Conservation (phyloP, 2,888 invertebrate species). For the Nycteola revayana region DNA sequence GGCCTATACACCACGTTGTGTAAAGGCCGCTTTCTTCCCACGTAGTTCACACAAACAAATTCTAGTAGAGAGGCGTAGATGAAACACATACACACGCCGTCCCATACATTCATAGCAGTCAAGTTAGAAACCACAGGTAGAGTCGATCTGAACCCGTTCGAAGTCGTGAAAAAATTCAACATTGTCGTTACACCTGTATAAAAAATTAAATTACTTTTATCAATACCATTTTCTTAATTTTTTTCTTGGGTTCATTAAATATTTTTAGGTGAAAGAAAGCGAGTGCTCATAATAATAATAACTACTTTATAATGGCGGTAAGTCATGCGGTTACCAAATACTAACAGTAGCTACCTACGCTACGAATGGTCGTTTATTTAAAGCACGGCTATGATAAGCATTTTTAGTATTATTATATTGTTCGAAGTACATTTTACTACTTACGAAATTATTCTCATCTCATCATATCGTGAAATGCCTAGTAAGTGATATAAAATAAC, state of each 20-base stretch:
- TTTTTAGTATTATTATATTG: too few relatives aligned
- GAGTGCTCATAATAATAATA: constrained; percentile 22
- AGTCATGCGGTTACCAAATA: constrained; percentile 19
- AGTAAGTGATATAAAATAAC: too few relatives aligned
- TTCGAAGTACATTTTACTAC: too few relatives aligned
- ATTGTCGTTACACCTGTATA: constrained; percentile 95
- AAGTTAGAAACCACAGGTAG: constrained; percentile 96
- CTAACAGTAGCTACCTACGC: neutral
- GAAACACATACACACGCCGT: constrained; percentile 98
- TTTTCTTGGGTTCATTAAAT: too few relatives aligned
- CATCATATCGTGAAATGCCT: too few relatives aligned
- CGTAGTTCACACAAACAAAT: constrained; percentile 97
- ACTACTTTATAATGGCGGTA: constrained; percentile 9
- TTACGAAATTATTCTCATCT: too few relatives aligned
- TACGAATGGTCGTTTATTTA: too few relatives aligned
- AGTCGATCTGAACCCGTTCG: constrained; percentile 95
- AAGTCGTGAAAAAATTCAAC: constrained; percentile 99
- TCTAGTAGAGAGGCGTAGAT: constrained; percentile 96
- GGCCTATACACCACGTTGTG: constrained; percentile 95
- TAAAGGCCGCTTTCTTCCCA: constrained; percentile 93
- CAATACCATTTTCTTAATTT: too few relatives aligned
- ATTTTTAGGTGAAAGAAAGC: constrained; percentile 21
- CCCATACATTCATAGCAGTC: constrained; percentile 98
- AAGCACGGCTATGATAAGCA: too few relatives aligned
- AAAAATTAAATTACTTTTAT: too few relatives aligned